Evolutionary conservation across 1,140 invertebrate genomes (phyloP).

Genomic region (Lysiphlebus fabarum): DNA sequence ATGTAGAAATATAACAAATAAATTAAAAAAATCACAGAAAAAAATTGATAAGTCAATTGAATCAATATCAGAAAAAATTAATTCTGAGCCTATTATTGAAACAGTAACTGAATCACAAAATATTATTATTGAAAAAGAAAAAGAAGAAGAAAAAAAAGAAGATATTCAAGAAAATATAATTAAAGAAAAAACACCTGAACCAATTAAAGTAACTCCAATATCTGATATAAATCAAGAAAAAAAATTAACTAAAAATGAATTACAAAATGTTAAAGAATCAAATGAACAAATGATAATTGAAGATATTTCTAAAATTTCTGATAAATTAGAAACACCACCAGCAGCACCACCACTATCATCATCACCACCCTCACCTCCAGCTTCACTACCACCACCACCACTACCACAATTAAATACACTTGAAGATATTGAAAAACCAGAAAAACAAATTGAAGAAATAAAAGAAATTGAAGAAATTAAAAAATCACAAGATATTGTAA

Average conservation of each 20-base stretch:
- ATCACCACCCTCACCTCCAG: slow-evolving; percentile 31
- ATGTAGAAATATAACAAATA: slow-evolving; percentile 14
- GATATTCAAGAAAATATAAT: slow-evolving; percentile 18
- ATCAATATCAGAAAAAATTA: slow-evolving; percentile 1
- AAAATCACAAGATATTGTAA: slow-evolving; percentile 25
- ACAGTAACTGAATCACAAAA: too few species aligned
- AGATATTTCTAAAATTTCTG: too few species aligned
- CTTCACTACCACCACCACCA: slow-evolving; percentile 19
- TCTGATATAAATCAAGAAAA: too few species aligned
- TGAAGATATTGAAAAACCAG: slow-evolving; percentile 16
- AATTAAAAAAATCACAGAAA: slow-evolving; percentile 19
- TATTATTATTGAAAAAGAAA: background rate
- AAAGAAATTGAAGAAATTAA: slow-evolving; percentile 31
- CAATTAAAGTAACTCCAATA: background rate
- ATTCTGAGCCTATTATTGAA: too few species aligned
- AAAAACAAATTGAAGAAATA: slow-evolving; percentile 18
- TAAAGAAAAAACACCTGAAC: slow-evolving; percentile 4
- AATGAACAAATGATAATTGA: too few species aligned
- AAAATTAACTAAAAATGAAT: too few species aligned
- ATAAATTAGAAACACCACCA: slow-evolving; percentile 25
- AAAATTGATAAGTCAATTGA: slow-evolving; percentile 7
- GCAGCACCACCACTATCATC: slow-evolving; percentile 11
- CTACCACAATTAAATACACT: background rate
- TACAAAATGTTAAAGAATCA: too few species aligned
- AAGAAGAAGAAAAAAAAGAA: slow-evolving; percentile 21